phyloP scores from a whole-genome alignment of 2,113 vertebrate genomes.

The Thermophis baileyi region DNA sequence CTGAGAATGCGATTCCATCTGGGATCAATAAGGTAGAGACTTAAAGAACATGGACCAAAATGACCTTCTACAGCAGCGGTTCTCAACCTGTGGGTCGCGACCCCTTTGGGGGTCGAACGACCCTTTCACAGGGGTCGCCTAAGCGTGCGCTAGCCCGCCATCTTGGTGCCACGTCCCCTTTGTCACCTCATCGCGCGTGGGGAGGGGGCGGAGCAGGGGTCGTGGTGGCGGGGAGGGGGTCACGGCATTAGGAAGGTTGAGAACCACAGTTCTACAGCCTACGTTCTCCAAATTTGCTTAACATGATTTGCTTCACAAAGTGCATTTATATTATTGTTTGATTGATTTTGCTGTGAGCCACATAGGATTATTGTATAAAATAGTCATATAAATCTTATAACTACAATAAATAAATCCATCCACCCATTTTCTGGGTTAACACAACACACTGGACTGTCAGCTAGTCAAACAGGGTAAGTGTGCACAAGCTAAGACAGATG shows the following conservation, averaged over 20 bases:
- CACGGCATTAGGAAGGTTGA: too few relatives aligned
- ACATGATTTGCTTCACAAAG: neutral
- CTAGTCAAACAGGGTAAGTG: neutral
- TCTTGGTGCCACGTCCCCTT: too few relatives aligned
- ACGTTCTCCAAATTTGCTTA: neutral
- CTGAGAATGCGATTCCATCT: neutral
- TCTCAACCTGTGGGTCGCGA: too few relatives aligned
- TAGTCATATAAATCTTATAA: neutral
- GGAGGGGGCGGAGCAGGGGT: too few relatives aligned
- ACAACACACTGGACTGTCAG: neutral
- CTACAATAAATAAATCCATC: neutral
- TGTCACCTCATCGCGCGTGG: too few relatives aligned
- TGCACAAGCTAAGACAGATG: neutral
- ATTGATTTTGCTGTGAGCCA: neutral
- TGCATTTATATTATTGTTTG: neutral
- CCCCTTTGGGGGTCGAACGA: too few relatives aligned
- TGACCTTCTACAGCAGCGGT: neutral
- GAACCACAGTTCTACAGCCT: neutral
- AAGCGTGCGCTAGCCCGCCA: too few relatives aligned
- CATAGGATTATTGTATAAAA: neutral
- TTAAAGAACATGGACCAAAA: neutral
- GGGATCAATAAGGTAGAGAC: neutral
- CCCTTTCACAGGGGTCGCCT: too few relatives aligned
- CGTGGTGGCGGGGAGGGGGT: too few relatives aligned
- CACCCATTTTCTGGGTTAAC: neutral